Conservation (phyloP, 2,113 vertebrate genomes). For the Leptosomus discolor region DNA sequence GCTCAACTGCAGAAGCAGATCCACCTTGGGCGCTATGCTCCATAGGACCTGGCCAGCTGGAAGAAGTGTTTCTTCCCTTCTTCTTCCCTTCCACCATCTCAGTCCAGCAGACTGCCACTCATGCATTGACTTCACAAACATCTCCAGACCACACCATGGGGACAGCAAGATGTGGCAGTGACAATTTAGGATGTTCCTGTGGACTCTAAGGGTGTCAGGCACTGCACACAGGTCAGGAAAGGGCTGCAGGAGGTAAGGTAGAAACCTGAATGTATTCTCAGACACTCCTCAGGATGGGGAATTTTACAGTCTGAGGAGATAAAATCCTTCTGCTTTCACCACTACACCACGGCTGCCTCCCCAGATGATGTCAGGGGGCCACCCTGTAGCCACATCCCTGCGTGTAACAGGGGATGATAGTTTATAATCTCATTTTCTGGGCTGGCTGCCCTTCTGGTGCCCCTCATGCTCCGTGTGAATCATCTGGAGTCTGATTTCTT, state of each 20-base stretch:
- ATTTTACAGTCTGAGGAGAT: not conserved
- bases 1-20: fast-evolving
- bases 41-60: not conserved
- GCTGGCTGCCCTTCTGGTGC: conserved; percentile 39
- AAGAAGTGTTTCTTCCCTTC: not conserved
- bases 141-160: not conserved
- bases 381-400: conserved; percentile 24
- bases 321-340: conserved; percentile 40
- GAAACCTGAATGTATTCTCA: not conserved
- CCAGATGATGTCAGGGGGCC: not conserved
- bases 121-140: not conserved
- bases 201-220: not conserved
- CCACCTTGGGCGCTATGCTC: fast-evolving
- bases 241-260: not conserved
- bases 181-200: not conserved
- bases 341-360: not conserved
- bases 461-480: conserved; percentile 49
- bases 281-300: not conserved
- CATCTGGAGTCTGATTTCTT: not conserved
- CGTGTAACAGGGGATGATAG: conserved; percentile 32
- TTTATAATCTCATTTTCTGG: conserved; percentile 64
- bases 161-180: not conserved
- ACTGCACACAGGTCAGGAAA: not conserved
- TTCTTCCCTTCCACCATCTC: not conserved
- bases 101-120: not conserved